phyloP scores from a whole-genome alignment of 2,113 vertebrate species.

The Oxyura jamaicensis region DNA sequence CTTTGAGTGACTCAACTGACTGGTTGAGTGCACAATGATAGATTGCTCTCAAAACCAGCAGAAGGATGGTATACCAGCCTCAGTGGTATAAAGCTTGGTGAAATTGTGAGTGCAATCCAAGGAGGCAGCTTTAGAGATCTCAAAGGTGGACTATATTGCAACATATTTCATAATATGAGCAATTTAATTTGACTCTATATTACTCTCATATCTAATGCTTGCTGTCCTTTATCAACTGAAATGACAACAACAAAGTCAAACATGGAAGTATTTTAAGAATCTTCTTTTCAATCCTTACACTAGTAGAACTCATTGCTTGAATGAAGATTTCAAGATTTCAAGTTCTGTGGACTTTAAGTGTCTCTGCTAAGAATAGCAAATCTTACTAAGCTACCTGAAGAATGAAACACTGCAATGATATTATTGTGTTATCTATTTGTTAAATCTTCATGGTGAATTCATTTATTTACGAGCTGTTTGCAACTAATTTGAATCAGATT shows the following conservation, averaged over 20 bases:
- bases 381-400: constrained; percentile 18
- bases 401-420: neutral
- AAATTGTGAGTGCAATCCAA: neutral
- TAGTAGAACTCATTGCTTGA: neutral
- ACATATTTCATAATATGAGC: neutral
- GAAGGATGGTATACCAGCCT: neutral
- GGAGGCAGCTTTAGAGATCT: neutral
- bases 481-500: constrained; percentile 21
- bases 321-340: neutral
- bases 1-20: neutral
- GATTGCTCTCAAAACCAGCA: neutral
- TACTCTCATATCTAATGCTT: neutral
- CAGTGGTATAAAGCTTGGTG: neutral
- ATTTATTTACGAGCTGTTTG: constrained; percentile 1
- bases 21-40: neutral
- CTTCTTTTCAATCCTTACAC: neutral
- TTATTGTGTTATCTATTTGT: neutral
- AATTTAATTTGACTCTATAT: neutral
- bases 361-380: neutral
- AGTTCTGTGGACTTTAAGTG: neutral
- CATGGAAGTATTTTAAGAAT: neutral
- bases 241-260: neutral
- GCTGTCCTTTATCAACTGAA: neutral
- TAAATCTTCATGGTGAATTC: neutral
- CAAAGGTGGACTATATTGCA: neutral